A percentile compares a stretch with the other conserved stretches of the same genome.
Evolutionary conservation across 1,140 invertebrate species (phyloP).

Genomic region (Drepana arcuata): DNA sequence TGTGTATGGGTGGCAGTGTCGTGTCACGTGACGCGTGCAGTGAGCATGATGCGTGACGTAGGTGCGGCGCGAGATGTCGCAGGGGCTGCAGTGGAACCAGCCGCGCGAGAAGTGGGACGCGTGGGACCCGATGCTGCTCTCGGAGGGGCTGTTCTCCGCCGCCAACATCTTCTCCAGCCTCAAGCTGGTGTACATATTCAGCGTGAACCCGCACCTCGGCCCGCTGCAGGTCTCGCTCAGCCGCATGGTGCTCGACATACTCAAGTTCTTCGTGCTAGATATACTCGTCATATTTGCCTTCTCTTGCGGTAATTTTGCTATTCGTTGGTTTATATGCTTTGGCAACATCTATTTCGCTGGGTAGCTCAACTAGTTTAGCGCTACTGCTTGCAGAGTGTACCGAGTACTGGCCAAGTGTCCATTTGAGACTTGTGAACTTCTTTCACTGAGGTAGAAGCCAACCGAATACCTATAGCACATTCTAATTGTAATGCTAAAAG

Average conservation of each 20-base stretch:
- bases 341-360: too few species aligned
- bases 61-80: constrained; percentile 77
- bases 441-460: too few species aligned
- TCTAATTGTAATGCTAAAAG: too few species aligned
- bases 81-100: constrained; percentile 71
- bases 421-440: too few species aligned
- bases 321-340: too few species aligned
- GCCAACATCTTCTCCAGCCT: constrained; percentile 97
- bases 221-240: constrained; percentile 97
- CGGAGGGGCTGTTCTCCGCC: constrained; percentile 96
- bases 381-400: too few species aligned
- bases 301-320: constrained; percentile 95
- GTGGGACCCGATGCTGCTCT: constrained; percentile 97
- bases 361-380: too few species aligned
- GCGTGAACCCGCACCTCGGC: constrained; percentile 97
- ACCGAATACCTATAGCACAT: too few species aligned
- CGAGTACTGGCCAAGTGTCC: too few species aligned
- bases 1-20: too few species aligned
- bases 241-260: constrained; percentile 97
- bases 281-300: constrained; percentile 98
- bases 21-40: too few species aligned
- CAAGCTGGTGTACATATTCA: constrained; percentile 99
- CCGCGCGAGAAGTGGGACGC: constrained; percentile 92
- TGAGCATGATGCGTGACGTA: constrained; percentile 45
- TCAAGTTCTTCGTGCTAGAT: constrained; percentile 97